Conservation (phyloP, 2,888 invertebrate species). For the Temnothorax unifasciatus region DNA sequence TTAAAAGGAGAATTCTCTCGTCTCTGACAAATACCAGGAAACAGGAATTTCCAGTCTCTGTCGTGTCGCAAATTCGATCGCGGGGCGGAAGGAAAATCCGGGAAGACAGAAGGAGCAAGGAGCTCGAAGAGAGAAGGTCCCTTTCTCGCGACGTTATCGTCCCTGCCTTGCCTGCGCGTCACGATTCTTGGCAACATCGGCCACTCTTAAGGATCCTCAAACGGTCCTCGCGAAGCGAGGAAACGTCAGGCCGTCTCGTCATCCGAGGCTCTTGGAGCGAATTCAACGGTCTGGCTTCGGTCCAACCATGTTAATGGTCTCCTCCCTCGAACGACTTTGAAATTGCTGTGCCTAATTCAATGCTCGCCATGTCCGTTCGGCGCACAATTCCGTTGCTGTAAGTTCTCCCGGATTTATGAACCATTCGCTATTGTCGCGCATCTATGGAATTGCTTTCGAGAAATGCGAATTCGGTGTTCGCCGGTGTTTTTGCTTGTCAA, state of each 20-base stretch:
- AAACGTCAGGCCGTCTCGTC: constrained; percentile 48
- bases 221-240: constrained; percentile 39
- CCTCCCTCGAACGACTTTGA: constrained; percentile 48
- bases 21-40: constrained; percentile 10
- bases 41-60: constrained; percentile 31
- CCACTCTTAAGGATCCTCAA: constrained; percentile 51
- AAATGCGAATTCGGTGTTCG: constrained; percentile 28
- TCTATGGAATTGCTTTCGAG: constrained; percentile 26
- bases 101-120: constrained; percentile 28
- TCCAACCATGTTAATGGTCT: constrained; percentile 68
- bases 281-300: constrained; percentile 64
- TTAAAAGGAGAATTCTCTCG: background rate
- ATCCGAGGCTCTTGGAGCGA: constrained; percentile 59
- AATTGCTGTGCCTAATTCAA: constrained; percentile 64
- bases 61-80: constrained; percentile 40
- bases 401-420: constrained; percentile 40
- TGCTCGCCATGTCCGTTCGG: constrained; percentile 46
- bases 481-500: background rate
- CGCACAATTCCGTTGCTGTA: constrained; percentile 40
- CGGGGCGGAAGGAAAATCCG: constrained; percentile 17
- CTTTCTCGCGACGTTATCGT: constrained; percentile 37
- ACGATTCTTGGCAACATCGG: constrained; percentile 62
- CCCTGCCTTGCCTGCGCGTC: constrained; percentile 33
- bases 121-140: background rate
- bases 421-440: constrained; percentile 43